Conservation (phyloP, 2,113 vertebrate species). For the Balaeniceps rex region DNA sequence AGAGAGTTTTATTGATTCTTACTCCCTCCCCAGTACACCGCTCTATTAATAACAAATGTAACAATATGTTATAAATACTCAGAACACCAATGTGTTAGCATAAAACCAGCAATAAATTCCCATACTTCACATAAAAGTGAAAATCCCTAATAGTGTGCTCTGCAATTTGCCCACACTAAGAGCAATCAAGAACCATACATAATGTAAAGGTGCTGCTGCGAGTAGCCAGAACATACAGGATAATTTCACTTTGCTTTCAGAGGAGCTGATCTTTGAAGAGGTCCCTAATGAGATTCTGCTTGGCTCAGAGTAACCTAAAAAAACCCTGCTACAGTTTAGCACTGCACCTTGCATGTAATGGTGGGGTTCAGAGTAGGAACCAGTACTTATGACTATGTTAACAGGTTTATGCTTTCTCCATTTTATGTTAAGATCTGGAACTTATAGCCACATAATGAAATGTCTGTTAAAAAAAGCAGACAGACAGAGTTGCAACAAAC, state of each 20-base stretch:
- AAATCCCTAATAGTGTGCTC: neutral
- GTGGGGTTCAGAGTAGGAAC: neutral
- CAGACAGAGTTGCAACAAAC: neutral
- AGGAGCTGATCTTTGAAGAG: neutral
- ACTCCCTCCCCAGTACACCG: neutral
- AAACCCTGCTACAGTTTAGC: neutral
- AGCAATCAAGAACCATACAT: neutral
- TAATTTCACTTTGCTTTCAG: neutral
- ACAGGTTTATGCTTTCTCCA: neutral
- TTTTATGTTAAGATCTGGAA: neutral
- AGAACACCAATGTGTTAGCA: conserved; percentile 11
- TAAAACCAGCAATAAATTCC: conserved; percentile 36
- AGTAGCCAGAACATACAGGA: neutral
- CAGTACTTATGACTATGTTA: neutral
- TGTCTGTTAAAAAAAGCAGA: neutral
- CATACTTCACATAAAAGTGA: neutral
- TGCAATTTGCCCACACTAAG: neutral
- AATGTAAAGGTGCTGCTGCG: neutral
- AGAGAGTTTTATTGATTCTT: conserved; percentile 28
- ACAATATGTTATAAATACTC: conserved; percentile 35
- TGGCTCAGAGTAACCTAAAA: neutral
- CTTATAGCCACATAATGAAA: neutral
- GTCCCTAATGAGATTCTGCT: neutral
- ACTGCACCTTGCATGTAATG: neutral
- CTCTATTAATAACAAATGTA: conserved; percentile 50